phyloP scores from a whole-genome alignment of 2,797 vertebrate genomes.

The Hoplostethus mediterraneus region DNA sequence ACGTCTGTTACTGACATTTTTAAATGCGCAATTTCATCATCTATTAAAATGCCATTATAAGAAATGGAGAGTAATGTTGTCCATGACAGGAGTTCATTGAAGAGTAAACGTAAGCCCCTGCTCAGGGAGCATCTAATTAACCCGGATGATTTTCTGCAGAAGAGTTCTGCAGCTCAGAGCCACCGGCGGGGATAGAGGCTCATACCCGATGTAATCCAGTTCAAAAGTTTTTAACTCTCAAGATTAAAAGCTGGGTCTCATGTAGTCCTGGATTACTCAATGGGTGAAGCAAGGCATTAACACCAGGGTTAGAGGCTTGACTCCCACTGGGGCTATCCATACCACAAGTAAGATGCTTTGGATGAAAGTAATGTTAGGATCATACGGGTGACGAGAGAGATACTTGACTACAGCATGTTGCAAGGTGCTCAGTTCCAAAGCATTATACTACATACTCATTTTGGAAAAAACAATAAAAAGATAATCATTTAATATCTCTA shows the following conservation, averaged over 20 bases:
- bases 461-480: no score
- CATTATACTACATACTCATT: no score
- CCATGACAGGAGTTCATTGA: slow-evolving; percentile 48
- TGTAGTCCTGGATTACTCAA: slow-evolving; percentile 40
- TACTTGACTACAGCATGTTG: no score
- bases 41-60: slow-evolving; percentile 70
- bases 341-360: no score
- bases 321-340: not conserved
- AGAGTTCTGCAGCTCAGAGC: not conserved
- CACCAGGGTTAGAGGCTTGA: slow-evolving; percentile 7
- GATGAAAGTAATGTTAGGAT: no score
- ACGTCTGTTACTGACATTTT: slow-evolving; percentile 21
- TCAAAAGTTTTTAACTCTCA: slow-evolving; percentile 55
- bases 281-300: slow-evolving; percentile 26
- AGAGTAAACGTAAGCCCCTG: slow-evolving; percentile 30
- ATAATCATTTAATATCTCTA: no score
- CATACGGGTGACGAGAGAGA: no score
- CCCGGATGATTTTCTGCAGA: not conserved
- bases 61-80: slow-evolving; percentile 56
- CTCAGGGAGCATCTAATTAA: slow-evolving; percentile 48
- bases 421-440: no score
- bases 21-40: slow-evolving; percentile 54
- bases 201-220: slow-evolving; percentile 32
- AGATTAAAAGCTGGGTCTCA: slow-evolving; percentile 60
- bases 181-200: slow-evolving; percentile 31